Percentiles rank a stretch among this genome's conserved stretches.
Conservation (phyloP, 2,888 invertebrate species). For the Erynnis tages region DNA sequence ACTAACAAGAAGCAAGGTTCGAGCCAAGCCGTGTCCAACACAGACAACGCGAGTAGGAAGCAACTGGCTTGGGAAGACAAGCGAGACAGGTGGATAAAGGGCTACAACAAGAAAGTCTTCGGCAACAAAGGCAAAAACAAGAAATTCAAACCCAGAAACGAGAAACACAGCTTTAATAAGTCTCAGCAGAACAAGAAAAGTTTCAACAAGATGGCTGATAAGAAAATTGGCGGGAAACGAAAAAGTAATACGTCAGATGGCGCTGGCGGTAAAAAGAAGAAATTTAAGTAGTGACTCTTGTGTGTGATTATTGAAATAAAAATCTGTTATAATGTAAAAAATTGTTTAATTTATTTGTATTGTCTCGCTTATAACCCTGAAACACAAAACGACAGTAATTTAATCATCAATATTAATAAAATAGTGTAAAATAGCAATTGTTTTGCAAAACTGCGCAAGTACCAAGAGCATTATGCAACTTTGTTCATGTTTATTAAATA, state of each 20-base stretch:
- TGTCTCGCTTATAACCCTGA: too few relatives aligned
- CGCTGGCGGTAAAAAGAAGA: conserved; percentile 62
- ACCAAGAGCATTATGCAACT: too few relatives aligned
- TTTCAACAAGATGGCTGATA: conserved; percentile 45
- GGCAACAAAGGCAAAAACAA: conserved; percentile 50
- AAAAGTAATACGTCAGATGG: conserved; percentile 46
- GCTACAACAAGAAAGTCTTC: conserved; percentile 73
- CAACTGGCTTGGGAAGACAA: conserved; percentile 92
- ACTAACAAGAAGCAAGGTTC: conserved; percentile 83
- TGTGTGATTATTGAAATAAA: conserved; percentile 24
- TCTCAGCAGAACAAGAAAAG: conserved; percentile 38
- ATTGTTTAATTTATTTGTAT: conserved; percentile 2
- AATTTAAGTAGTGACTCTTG: conserved; percentile 46
- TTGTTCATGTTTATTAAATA: too few relatives aligned
- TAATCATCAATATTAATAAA: too few relatives aligned
- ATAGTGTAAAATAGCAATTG: too few relatives aligned
- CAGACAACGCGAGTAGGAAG: conserved; percentile 89
- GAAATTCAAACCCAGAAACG: conserved; percentile 28
- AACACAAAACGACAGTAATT: too few relatives aligned
- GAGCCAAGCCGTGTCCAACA: conserved; percentile 86
- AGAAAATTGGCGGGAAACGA: conserved; percentile 53
- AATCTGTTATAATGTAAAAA: conserved; percentile 11
- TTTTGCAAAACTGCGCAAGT: too few relatives aligned
- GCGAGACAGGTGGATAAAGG: conserved; percentile 83
- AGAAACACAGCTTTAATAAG: conserved; percentile 35